Percentiles rank a stretch among this genome's conserved stretches.
phyloP scores from a whole-genome alignment of 2,113 vertebrate species.

The Phaethon lepturus region DNA sequence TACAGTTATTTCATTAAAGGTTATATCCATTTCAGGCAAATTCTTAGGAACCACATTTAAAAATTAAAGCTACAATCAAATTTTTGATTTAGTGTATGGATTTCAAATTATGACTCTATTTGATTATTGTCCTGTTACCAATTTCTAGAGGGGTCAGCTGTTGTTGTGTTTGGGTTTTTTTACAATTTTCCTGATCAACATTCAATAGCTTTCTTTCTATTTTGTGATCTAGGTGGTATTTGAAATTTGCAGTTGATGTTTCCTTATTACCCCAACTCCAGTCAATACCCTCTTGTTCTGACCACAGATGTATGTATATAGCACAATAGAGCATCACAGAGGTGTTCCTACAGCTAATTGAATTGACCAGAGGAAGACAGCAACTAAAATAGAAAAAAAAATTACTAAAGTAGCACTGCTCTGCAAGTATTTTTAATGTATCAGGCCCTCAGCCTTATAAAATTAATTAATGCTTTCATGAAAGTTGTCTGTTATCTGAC shows the following conservation, averaged over 20 bases:
- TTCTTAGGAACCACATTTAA: conserved; percentile 59
- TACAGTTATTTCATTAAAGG: conserved; percentile 60
- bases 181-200: not conserved
- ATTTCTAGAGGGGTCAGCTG: not conserved
- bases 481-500: conserved; percentile 69
- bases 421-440: conserved; percentile 50
- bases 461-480: conserved; percentile 77
- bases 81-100: conserved; percentile 27
- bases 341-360: not conserved
- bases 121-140: conserved; percentile 9
- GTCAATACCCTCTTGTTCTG: not conserved
- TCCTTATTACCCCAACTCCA: not conserved
- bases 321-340: not conserved
- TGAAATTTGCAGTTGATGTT: not conserved
- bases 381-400: conserved; percentile 56
- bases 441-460: conserved; percentile 33
- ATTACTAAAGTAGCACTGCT: conserved; percentile 10
- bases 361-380: conserved; percentile 14
- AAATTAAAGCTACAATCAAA: conserved; percentile 22
- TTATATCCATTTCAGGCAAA: conserved; percentile 42
- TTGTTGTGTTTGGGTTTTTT: not conserved
- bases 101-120: conserved; percentile 41
- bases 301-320: not conserved
- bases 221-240: not conserved
- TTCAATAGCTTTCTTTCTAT: not conserved